Conservation (phyloP, 2,888 invertebrate genomes). For the Hirtodrosophila histrioides region DNA sequence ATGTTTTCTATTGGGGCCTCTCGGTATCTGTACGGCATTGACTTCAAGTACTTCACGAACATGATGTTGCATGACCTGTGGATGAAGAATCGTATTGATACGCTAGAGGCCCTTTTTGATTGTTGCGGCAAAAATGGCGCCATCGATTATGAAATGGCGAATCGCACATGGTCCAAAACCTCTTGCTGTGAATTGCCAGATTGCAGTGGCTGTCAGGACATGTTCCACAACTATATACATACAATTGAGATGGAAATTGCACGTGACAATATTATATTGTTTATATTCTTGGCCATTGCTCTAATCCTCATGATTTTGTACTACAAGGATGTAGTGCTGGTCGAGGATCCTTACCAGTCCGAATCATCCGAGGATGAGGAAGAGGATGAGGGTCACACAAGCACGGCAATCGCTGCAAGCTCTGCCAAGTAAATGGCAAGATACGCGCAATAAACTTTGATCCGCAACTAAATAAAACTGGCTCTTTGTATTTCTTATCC, state of each 20-base stretch:
- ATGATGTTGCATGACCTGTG: conserved; percentile 45
- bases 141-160: conserved; percentile 41
- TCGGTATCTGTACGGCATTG: neutral
- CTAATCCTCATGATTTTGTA: conserved; percentile 24
- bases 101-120: conserved; percentile 40
- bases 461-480: conserved; percentile 21
- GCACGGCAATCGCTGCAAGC: neutral
- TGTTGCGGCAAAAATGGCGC: conserved; percentile 53
- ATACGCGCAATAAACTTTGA: conserved; percentile 30
- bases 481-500: conserved; percentile 12
- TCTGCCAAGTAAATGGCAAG: neutral
- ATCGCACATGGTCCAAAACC: conserved; percentile 38
- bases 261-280: conserved; percentile 50
- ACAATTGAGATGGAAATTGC: conserved; percentile 49
- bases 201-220: conserved; percentile 42
- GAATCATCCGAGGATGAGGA: conserved; percentile 30
- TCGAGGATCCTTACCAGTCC: conserved; percentile 22
- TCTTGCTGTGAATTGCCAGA: conserved; percentile 45
- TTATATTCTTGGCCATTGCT: conserved; percentile 19
- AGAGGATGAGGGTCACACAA: neutral
- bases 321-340: neutral
- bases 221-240: conserved; percentile 22
- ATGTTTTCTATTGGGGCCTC: conserved; percentile 32
- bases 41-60: conserved; percentile 15
- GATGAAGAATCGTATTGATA: conserved; percentile 11